Conservation (phyloP, 2,888 invertebrate species). For the Malthinus seriepunctatus region DNA sequence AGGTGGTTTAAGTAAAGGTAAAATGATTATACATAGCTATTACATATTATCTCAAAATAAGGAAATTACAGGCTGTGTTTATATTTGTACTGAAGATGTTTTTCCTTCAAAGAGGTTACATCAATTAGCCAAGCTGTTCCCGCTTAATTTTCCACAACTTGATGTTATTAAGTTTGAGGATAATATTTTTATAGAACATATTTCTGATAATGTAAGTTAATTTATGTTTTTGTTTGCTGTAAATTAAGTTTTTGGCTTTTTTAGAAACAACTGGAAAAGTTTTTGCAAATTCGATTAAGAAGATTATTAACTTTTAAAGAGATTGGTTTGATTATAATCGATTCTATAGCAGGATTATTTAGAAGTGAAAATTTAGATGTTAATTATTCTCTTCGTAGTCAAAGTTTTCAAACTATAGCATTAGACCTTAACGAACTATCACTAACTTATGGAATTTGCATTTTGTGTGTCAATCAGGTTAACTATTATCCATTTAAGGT, state of each 20-base stretch:
- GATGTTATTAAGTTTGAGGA: slow-evolving; percentile 56
- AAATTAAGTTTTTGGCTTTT: slow-evolving; percentile 30
- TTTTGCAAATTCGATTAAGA: slow-evolving; percentile 60
- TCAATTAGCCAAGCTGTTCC: slow-evolving; percentile 56
- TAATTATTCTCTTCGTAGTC: slow-evolving; percentile 57
- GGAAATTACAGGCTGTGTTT: slow-evolving; percentile 57
- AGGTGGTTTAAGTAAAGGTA: slow-evolving; percentile 61
- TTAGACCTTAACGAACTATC: slow-evolving; percentile 60
- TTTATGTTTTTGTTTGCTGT: slow-evolving; percentile 36
- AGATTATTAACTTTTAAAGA: slow-evolving; percentile 56
- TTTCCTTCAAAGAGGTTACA: slow-evolving; percentile 73
- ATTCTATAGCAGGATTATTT: slow-evolving; percentile 75
- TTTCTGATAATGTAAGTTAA: slow-evolving; percentile 61
- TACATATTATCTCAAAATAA: neutral
- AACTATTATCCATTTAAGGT: slow-evolving; percentile 18
- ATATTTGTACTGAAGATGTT: slow-evolving; percentile 77
- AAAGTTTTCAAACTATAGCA: slow-evolving; percentile 62
- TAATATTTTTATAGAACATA: slow-evolving; percentile 68
- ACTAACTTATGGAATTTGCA: slow-evolving; percentile 58
- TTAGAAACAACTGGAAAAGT: slow-evolving; percentile 60
- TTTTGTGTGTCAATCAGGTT: slow-evolving; percentile 77
- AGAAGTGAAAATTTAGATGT: slow-evolving; percentile 58
- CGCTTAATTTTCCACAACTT: slow-evolving; percentile 36
- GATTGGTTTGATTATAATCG: slow-evolving; percentile 69
- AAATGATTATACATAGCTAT: neutral